These are phyloP conservation scores for Erpornis zantholeuca DNA, from an alignment of 2,113 vertebrate species.

Conservation along the genomic window DNA sequence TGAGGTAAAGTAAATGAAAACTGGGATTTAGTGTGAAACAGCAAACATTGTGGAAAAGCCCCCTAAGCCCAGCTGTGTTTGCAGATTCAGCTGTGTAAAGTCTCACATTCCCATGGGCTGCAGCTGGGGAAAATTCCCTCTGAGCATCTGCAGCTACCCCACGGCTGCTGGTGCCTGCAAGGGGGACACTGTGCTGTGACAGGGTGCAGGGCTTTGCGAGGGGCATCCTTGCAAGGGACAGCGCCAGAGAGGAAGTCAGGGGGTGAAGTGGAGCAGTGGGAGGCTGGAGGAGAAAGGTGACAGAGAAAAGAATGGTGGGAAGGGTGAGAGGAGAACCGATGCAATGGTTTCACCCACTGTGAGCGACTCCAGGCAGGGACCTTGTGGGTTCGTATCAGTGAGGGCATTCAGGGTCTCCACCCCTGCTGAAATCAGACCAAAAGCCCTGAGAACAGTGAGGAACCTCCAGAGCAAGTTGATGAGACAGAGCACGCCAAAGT, in stretches of 20 bases:
- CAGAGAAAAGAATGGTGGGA: background rate
- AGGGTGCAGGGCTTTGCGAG: rapidly evolving
- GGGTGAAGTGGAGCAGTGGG: background rate
- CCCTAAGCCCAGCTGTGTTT: conserved; percentile 42
- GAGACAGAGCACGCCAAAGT: background rate
- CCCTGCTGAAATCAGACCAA: background rate
- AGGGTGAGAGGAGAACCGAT: background rate
- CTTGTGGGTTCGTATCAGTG: background rate
- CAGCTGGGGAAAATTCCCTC: background rate
- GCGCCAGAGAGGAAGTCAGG: background rate
- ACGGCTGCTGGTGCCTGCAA: background rate
- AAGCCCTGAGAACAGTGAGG: background rate
- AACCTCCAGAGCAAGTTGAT: background rate
- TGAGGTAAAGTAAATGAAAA: conserved; percentile 28
- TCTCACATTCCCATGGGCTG: conserved; percentile 24
- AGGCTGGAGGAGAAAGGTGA: background rate
- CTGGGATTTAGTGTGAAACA: background rate
- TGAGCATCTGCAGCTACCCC: background rate
- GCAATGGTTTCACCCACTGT: background rate
- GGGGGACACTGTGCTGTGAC: rapidly evolving
- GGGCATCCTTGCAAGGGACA: background rate
- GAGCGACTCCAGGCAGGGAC: background rate
- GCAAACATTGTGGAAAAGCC: conserved; percentile 38
- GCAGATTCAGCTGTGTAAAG: conserved; percentile 38
- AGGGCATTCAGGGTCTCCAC: background rate